phyloP scores from a whole-genome alignment of 2,113 vertebrate species.

The Lophochroa leadbeateri region DNA sequence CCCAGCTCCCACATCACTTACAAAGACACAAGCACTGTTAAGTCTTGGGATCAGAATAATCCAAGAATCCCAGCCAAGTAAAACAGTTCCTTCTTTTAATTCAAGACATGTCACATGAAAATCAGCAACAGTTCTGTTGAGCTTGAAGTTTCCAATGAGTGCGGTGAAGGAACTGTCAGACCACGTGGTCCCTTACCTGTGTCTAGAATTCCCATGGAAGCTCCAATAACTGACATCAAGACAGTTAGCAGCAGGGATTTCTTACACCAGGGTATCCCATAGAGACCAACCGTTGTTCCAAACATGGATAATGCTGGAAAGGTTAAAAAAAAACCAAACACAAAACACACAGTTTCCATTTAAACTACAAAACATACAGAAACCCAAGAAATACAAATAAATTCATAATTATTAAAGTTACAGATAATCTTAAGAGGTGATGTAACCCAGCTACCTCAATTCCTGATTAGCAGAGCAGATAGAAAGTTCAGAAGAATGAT shows the following conservation, averaged over 20 bases:
- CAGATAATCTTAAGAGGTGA: background rate
- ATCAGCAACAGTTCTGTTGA: background rate
- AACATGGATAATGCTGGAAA: constrained; percentile 77
- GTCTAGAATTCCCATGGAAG: constrained; percentile 88
- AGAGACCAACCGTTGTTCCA: constrained; percentile 83
- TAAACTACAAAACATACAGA: background rate
- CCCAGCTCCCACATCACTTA: background rate
- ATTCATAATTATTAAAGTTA: background rate
- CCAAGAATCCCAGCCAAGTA: background rate
- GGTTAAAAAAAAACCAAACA: background rate
- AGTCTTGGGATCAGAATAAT: background rate
- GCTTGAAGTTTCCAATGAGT: background rate
- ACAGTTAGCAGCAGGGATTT: constrained; percentile 76
- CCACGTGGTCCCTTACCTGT: constrained; percentile 78
- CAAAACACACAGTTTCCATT: background rate
- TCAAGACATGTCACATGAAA: background rate
- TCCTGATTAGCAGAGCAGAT: background rate
- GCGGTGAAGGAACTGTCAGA: background rate
- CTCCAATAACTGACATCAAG: constrained; percentile 85
- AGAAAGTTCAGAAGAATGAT: background rate
- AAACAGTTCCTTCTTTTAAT: background rate
- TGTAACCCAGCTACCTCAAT: background rate
- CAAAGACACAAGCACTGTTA: background rate
- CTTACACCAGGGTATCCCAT: constrained; percentile 86
- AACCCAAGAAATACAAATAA: background rate